Base-by-base conservation (phyloP, 2,888 invertebrate species). In the Aphodius granarius region DNA sequence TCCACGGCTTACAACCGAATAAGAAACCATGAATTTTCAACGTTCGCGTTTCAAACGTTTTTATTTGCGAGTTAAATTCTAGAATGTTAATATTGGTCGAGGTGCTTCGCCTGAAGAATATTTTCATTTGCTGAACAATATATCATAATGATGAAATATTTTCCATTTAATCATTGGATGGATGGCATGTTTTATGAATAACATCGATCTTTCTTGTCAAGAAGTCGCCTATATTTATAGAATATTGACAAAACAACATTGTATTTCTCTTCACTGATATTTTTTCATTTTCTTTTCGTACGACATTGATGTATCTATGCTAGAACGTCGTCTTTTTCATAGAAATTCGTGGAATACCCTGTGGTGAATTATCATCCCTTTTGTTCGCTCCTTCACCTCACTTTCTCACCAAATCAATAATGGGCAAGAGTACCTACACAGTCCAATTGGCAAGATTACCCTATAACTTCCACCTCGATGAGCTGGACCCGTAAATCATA, bases 381-480 rank as follows among this genome's bases (percentile, higher is more conserved):
- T 43, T 43, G 43, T 66, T 66, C 68, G 68, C 65, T 73, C 63
- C 74, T 72, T 73, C 66, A 2, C 66, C 65, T 18, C 15, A n/a
- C 21, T 62, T 72, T 74, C 64, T 65, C 66, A 71, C 20, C 71
- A 70, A 72, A 76, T 76, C 76, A 74, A 76, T 76, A 76, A 73
- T 71, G 63, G 22, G 65, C 76, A 73, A 43, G 43, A 75, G 75
- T 73, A 76, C 74, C 74, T 76, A 76, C 71, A 78, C 78, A 77
- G 78, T 77, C 77, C 80, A 80, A 80, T 80, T 79, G 79, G 77
- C 77, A 76, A 78, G 78, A 80, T 80, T 80, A 79, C 78, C 79
- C 78, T 76, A 79, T 80, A 79, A 78, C 80, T 80, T 80, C 80
- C 77, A 80, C 79, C 80, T 80, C 80, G 76, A 79, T 79, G 79